These are phyloP conservation scores for Entelurus aequoreus DNA, from an alignment of 2,113 vertebrate genomes.

Conservation along the genomic window DNA sequence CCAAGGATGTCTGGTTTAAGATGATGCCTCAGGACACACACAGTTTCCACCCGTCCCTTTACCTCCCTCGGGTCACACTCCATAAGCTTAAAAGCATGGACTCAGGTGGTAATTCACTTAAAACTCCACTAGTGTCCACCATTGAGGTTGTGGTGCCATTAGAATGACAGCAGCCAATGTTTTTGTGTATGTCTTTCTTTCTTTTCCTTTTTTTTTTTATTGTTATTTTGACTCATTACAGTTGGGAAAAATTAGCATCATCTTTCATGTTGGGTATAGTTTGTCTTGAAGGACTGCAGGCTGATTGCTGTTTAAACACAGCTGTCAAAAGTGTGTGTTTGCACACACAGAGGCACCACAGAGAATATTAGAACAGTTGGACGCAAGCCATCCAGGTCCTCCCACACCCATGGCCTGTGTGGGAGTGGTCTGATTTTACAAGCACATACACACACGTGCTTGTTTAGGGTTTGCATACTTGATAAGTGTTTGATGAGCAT, in stretches of 20 bases:
- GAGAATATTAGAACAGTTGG: constrained; percentile 24
- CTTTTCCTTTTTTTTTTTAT: constrained; percentile 5
- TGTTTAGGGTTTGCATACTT: constrained; percentile 29
- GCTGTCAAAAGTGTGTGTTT: constrained; percentile 24
- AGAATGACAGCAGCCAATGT: constrained; percentile 13
- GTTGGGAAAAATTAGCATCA: neutral
- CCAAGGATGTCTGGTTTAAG: constrained; percentile 26
- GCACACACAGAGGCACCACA: constrained; percentile 19
- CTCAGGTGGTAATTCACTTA: constrained; percentile 64
- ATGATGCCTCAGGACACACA: constrained; percentile 7
- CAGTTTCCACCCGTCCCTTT: neutral
- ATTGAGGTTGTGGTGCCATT: constrained; percentile 33
- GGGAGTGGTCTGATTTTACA: constrained; percentile 11
- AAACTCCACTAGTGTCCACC: constrained; percentile 41
- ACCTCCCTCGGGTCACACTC: constrained; percentile 34
- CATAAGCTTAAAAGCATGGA: constrained; percentile 52
- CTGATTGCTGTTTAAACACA: constrained; percentile 29
- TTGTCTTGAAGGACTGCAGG: constrained; percentile 6
- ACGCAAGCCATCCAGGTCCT: constrained; percentile 28
- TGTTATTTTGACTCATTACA: neutral
- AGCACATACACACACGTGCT: neutral
- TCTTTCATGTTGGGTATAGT: neutral
- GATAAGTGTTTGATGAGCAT: constrained; percentile 12
- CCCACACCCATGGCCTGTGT: neutral
- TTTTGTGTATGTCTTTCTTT: constrained; percentile 15